These are phyloP conservation scores for Lithophane socia DNA, from an alignment of 2,888 invertebrate species.

Conservation along the genomic window DNA sequence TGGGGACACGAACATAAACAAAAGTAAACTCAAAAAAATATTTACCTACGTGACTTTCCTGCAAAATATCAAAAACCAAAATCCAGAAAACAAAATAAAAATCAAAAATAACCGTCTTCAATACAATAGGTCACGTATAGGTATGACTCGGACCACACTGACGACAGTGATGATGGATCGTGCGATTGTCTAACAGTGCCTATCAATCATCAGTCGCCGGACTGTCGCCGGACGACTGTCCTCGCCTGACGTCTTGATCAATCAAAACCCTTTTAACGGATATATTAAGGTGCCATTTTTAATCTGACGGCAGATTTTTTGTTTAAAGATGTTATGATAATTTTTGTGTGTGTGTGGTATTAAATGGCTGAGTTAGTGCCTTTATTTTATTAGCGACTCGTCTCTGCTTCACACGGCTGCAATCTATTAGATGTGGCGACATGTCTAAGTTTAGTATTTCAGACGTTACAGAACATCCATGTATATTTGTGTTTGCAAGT, in stretches of 20 bases:
- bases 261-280: constrained; percentile 78
- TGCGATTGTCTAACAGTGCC: constrained; percentile 74
- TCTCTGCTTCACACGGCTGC: too few relatives aligned
- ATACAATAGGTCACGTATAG: constrained; percentile 68
- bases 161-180: constrained; percentile 77
- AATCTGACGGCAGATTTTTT: constrained; percentile 47
- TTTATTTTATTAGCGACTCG: too few relatives aligned
- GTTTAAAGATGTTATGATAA: constrained; percentile 41
- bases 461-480: too few relatives aligned
- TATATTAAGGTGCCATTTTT: constrained; percentile 68
- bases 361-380: not conserved
- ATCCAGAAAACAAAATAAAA: constrained; percentile 23
- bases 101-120: constrained; percentile 50
- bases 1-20: not conserved
- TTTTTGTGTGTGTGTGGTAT: constrained; percentile 14
- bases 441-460: not conserved
- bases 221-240: constrained; percentile 68
- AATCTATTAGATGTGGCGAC: too few relatives aligned
- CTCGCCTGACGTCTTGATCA: constrained; percentile 76
- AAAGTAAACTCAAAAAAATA: not conserved
- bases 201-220: constrained; percentile 78
- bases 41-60: constrained; percentile 6
- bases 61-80: constrained; percentile 28
- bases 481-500: too few relatives aligned
- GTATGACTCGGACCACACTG: constrained; percentile 72